These are phyloP conservation scores for Drosophila ficusphila DNA, from an alignment of 1,140 invertebrate species.

Conservation along the genomic window DNA sequence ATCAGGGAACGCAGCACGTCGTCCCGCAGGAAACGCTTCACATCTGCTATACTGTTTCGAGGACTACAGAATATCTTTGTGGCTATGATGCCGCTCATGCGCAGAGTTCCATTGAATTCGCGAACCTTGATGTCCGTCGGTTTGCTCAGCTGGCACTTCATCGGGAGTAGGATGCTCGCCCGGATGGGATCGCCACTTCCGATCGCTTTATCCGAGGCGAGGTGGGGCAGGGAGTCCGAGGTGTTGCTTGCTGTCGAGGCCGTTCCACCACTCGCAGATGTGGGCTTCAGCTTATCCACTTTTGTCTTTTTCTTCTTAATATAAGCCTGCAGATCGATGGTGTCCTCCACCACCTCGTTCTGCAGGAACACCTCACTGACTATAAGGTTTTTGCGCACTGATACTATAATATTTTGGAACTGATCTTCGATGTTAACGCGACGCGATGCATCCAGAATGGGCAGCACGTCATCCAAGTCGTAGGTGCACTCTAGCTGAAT, in stretches of 20 bases:
- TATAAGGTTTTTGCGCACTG: conserved; percentile 62
- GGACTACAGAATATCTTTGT: conserved; percentile 73
- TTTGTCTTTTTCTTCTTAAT: conserved; percentile 62
- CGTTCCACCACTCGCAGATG: conserved; percentile 9
- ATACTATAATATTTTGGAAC: conserved; percentile 69
- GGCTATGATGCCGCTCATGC: conserved; percentile 67
- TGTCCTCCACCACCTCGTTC: conserved; percentile 70
- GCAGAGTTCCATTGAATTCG: conserved; percentile 70
- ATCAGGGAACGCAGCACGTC: conserved; percentile 79
- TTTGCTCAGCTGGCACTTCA: conserved; percentile 70
- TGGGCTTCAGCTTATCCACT: conserved; percentile 46
- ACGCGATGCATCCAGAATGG: conserved; percentile 55
- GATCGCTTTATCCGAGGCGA: conserved; percentile 10
- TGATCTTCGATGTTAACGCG: conserved; percentile 81
- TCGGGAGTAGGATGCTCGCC: conserved; percentile 68
- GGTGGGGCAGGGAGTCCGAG: conserved; percentile 34
- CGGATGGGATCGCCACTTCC: conserved; percentile 38
- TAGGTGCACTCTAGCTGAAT: conserved; percentile 74
- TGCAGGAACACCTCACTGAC: conserved; percentile 78
- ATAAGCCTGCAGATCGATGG: conserved; percentile 65
- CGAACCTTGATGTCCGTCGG: conserved; percentile 57
- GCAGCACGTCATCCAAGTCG: conserved; percentile 77
- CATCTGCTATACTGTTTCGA: conserved; percentile 69
- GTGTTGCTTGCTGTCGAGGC: not conserved
- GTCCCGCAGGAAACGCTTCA: conserved; percentile 73